Evolutionary conservation across 2,888 invertebrate genomes (phyloP), one percentile per base, ranked within the genome.

Genomic region (Ornithoptera priamus): DNA sequence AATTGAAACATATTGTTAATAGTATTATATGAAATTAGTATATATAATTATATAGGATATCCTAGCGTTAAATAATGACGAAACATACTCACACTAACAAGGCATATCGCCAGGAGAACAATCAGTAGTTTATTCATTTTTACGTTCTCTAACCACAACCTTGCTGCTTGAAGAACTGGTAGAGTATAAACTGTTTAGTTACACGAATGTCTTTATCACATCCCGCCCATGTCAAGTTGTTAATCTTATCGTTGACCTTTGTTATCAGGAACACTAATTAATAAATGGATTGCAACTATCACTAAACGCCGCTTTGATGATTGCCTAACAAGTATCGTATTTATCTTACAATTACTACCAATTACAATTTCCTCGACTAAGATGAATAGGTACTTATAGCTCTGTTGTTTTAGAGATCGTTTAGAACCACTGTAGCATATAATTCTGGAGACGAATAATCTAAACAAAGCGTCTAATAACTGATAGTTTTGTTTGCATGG

Each of bases 91-190:
- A 56, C 56, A 56, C 56, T 56, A 3, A 56, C 56, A 15, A 60
- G 60, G 60, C 60, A 60, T 7, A 60, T 36, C 18, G 60, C 60
- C 60, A 60, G 60, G 30, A 60, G 60, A 3, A 89, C 72, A 61
- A 89, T 77, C 17, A 89, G 71, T 4, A 81, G 72, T 73, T 89
- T 90, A 76, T 88, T 86, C 89, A 90, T 90, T 46, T 78, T 87
- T 75, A 69, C 24, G 65, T 62, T 72, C 68, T n/a, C 39, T 6
- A 62, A 15, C 20, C 67, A 78, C 81, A 78, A 82, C 81, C 73
- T 79, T 66, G 50, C 71, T 80, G 69, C 73, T 56, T 72, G 76
- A 72, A 75, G 62, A 68, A 72, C 72, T 71, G 72, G 73, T 65
- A 72, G 71, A 75, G 67, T 64, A 86, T 85, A 86, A 79, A 78